A percentile compares a stretch with the other conserved stretches of the same genome.
phyloP scores from a whole-genome alignment of 2,113 vertebrate genomes.

The Lates calcarifer region DNA sequence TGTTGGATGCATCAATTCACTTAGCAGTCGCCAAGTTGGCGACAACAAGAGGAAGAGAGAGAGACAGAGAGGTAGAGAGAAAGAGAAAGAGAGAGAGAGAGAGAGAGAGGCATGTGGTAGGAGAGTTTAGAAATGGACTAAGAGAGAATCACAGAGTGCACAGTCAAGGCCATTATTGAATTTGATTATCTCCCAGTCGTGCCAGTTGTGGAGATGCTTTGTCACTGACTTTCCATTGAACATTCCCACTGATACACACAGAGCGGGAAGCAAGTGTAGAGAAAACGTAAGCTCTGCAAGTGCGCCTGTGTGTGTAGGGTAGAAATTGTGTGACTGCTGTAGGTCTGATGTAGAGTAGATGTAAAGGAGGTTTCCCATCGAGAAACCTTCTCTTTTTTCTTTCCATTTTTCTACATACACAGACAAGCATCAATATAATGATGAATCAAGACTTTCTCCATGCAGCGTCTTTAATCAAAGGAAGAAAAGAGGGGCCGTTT shows the following conservation, averaged over 20 bases:
- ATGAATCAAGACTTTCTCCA: conserved; percentile 30
- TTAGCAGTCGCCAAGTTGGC: conserved; percentile 36
- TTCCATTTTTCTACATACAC: conserved; percentile 16
- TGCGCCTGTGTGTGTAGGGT: neutral
- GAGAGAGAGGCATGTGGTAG: conserved; percentile 1
- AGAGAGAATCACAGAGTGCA: conserved; percentile 40
- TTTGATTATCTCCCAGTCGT: conserved; percentile 61
- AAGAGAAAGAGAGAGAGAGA: neutral
- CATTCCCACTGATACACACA: conserved; percentile 30
- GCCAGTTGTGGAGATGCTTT: conserved; percentile 37
- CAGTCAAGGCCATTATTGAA: conserved; percentile 66
- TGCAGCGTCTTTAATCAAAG: conserved; percentile 57
- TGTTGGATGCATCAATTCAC: conserved; percentile 29
- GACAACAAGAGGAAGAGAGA: conserved; percentile 8
- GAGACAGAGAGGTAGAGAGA: conserved; percentile 3
- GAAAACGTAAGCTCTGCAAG: conserved; percentile 3
- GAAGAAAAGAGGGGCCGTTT: conserved; percentile 37
- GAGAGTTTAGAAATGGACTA: conserved; percentile 22
- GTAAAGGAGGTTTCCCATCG: conserved; percentile 21
- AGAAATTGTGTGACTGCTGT: conserved; percentile 7
- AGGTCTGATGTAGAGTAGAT: neutral
- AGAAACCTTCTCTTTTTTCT: neutral
- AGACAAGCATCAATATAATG: conserved; percentile 49
- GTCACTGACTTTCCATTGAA: conserved; percentile 46
- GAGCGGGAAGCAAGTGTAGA: conserved; percentile 1